phyloP scores from a whole-genome alignment of 37 sponge, comb jelly and placozoan species.

The Hormiphora californensis region DNA sequence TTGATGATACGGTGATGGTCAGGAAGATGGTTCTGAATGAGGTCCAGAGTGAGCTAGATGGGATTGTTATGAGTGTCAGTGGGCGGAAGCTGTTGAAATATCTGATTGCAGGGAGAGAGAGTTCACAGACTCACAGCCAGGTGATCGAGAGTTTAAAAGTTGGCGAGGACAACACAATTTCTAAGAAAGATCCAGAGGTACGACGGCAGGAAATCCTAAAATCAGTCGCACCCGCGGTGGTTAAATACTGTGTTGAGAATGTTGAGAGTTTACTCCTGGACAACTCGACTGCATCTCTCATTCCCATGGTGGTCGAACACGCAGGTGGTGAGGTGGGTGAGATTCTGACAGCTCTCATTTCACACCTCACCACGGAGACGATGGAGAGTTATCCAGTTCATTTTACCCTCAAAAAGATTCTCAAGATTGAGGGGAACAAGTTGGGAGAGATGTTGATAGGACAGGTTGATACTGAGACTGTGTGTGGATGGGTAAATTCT shows the following conservation, averaged over 20 bases:
- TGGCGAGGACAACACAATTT: conserved; percentile 70
- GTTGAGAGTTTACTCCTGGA: conserved; percentile 31
- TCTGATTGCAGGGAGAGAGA: conserved; percentile 66
- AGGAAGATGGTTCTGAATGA: conserved; percentile 73
- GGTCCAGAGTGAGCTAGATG: conserved; percentile 59
- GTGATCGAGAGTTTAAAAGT: conserved; percentile 61
- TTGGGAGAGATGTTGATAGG: neutral
- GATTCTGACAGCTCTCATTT: neutral
- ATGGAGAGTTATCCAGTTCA: neutral
- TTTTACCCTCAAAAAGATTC: neutral
- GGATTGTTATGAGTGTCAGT: conserved; percentile 56
- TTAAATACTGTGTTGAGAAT: conserved; percentile 57
- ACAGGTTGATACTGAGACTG: neutral
- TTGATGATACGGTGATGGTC: conserved; percentile 93
- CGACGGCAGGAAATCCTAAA: conserved; percentile 60
- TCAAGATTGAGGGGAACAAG: neutral
- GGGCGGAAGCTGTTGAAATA: conserved; percentile 81
- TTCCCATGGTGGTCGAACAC: neutral
- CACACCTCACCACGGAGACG: neutral
- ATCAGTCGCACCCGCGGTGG: conserved; percentile 56
- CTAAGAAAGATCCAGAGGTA: conserved; percentile 61
- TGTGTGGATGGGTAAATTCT: neutral
- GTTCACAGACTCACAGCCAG: conserved; percentile 63
- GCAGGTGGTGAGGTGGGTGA: neutral
- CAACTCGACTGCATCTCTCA: neutral